These are phyloP conservation scores for Tromatobia lineatoria DNA, from an alignment of 2,888 invertebrate genomes.

Conservation along the genomic window DNA sequence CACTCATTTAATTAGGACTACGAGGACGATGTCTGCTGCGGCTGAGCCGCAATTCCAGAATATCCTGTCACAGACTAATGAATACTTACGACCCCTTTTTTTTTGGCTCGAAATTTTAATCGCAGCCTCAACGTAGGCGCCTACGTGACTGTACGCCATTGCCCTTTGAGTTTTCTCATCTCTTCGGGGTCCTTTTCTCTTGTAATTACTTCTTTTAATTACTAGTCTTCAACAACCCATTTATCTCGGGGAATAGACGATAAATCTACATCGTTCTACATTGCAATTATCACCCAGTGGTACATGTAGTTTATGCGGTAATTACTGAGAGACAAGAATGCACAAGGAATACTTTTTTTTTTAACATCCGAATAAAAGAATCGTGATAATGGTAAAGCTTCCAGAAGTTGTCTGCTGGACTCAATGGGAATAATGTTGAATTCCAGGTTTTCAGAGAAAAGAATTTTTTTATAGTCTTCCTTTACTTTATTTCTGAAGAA, in stretches of 20 bases:
- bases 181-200: slow-evolving; percentile 34
- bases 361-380: background rate
- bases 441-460: no score
- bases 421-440: no score
- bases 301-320: background rate
- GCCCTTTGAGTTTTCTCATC: slow-evolving; percentile 53
- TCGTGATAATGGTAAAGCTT: no score
- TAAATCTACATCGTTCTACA: slow-evolving; percentile 45
- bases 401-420: no score
- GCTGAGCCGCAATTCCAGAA: slow-evolving; percentile 3
- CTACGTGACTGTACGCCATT: slow-evolving; percentile 31
- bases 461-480: no score
- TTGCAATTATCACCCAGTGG: slow-evolving; percentile 26
- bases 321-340: background rate
- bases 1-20: slow-evolving; percentile 55
- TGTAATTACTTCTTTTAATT: slow-evolving; percentile 61
- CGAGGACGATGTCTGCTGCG: slow-evolving; percentile 30
- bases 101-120: slow-evolving; percentile 53
- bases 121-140: slow-evolving; percentile 24
- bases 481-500: no score
- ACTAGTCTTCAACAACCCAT: slow-evolving; percentile 50
- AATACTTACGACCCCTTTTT: slow-evolving; percentile 62
- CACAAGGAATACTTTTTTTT: background rate
- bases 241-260: slow-evolving; percentile 54
- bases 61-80: slow-evolving; percentile 55